These are phyloP conservation scores for Eudemis profundana DNA, from an alignment of 2,888 invertebrate species.

Conservation along the genomic window DNA sequence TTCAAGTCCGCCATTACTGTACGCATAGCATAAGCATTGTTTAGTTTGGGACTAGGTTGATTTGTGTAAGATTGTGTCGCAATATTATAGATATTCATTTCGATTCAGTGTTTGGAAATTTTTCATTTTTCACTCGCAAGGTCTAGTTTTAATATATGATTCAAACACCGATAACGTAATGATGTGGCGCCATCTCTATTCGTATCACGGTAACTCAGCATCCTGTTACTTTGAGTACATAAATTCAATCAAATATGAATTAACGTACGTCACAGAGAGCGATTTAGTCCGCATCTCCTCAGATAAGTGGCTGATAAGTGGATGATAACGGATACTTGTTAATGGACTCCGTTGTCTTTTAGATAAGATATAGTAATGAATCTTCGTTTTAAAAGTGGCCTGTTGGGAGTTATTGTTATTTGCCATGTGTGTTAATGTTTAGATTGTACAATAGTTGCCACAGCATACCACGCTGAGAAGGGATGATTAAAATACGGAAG, in stretches of 20 bases:
- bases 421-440: not conserved
- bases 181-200: constrained; percentile 30
- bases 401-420: constrained; percentile 48
- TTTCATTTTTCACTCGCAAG: no score
- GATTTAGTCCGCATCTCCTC: constrained; percentile 67
- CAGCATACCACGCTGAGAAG: no score
- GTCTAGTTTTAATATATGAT: not conserved
- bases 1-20: no score
- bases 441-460: not conserved
- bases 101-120: no score
- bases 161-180: not conserved
- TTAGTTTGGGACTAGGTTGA: no score
- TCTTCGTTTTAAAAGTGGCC: constrained; percentile 59
- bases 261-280: constrained; percentile 59
- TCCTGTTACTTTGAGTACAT: constrained; percentile 9
- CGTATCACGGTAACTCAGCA: constrained; percentile 1
- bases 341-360: constrained; percentile 67
- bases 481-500: no score
- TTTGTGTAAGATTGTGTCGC: no score
- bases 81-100: no score
- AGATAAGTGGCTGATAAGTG: constrained; percentile 69
- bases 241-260: constrained; percentile 62
- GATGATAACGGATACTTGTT: constrained; percentile 68
- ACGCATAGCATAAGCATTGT: no score
- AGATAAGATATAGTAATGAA: constrained; percentile 77